Evolutionary conservation across 1,140 invertebrate species (phyloP).

Genomic region (Copidosoma floridanum): DNA sequence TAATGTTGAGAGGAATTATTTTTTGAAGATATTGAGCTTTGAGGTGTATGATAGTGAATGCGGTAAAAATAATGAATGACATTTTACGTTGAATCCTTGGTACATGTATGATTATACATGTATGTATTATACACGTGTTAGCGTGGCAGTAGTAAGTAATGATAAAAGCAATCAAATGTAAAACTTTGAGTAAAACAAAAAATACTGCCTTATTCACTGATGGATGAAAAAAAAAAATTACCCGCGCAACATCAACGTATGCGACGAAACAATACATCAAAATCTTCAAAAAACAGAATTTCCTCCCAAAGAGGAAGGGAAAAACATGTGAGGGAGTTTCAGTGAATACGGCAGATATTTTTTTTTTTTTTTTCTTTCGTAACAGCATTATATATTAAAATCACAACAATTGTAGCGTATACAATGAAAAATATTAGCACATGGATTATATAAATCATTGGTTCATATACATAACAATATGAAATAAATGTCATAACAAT

Average conservation of each 20-base stretch:
- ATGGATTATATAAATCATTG: too few species aligned
- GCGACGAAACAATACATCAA: too few species aligned
- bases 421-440: slow-evolving; percentile 40
- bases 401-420: slow-evolving; percentile 37
- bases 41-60: too few species aligned
- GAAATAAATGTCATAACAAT: slow-evolving; percentile 20
- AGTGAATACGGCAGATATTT: slow-evolving; percentile 51
- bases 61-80: too few species aligned
- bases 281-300: slow-evolving; percentile 20
- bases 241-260: too few species aligned
- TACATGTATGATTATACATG: too few species aligned
- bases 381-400: slow-evolving; percentile 47
- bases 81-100: too few species aligned
- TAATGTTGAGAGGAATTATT: neutral
- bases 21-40: slow-evolving; percentile 6
- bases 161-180: too few species aligned
- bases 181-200: too few species aligned
- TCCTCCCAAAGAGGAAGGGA: slow-evolving; percentile 29
- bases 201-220: slow-evolving; percentile 44
- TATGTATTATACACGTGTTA: too few species aligned
- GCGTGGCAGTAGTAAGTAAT: too few species aligned
- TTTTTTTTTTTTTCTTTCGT: too few species aligned
- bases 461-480: slow-evolving; percentile 26
- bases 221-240: neutral
- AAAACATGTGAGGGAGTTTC: slow-evolving; percentile 35